phyloP scores from a whole-genome alignment of 2,113 vertebrate genomes.

The Dipodomys stephensi region DNA sequence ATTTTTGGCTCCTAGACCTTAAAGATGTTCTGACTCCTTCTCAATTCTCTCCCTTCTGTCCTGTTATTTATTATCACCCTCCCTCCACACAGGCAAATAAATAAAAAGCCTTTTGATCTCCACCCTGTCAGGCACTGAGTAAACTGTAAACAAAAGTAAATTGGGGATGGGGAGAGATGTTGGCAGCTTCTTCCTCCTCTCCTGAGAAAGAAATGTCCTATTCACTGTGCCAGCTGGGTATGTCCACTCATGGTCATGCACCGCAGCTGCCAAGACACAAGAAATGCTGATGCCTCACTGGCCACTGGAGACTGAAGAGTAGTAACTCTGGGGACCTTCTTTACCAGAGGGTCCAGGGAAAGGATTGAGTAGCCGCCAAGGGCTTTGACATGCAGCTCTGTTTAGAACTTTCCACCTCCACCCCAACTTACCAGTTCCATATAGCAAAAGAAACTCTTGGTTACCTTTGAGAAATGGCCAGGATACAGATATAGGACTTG shows the following conservation, averaged over 20 bases:
- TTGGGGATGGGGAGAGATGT: neutral
- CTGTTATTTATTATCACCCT: constrained; percentile 59
- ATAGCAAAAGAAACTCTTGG: neutral
- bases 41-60: constrained; percentile 54
- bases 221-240: constrained; percentile 13
- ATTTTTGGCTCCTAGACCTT: constrained; percentile 69
- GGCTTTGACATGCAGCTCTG: neutral
- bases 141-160: constrained; percentile 77
- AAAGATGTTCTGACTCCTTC: constrained; percentile 69
- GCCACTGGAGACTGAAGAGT: neutral
- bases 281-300: neutral
- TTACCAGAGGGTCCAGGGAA: neutral
- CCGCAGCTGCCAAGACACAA: constrained; percentile 18
- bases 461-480: neutral
- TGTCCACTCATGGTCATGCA: constrained; percentile 1
- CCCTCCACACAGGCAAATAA: constrained; percentile 56
- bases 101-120: constrained; percentile 72
- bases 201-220: constrained; percentile 64
- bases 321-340: neutral
- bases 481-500: neutral
- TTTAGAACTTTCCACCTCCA: neutral
- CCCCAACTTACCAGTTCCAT: neutral
- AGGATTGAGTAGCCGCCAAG: neutral
- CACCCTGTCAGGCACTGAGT: constrained; percentile 43
- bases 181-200: constrained; percentile 54